Base-by-base conservation (phyloP, 2,888 invertebrate species). In the Lithophane semibrunnea region DNA sequence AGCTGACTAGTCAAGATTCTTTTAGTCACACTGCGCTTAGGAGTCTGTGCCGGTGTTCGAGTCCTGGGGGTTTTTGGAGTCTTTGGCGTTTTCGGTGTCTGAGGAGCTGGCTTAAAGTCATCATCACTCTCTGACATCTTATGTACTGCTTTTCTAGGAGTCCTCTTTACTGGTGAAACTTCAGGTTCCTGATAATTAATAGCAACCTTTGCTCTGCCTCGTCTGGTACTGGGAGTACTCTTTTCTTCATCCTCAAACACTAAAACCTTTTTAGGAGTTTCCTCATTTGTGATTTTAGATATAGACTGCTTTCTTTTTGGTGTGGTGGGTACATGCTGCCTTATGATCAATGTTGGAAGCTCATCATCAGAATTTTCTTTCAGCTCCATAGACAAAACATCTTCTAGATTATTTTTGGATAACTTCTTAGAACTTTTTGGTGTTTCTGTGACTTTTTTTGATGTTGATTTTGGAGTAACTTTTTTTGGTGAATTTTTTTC, bases 281-380 rank as follows among this genome's bases (percentile, higher is more conserved):
- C 92, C 18, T 94, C 90, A 86, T 69, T 90, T 3, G 84, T 79
- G 47, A 71, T 54, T 91, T 92, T 94, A 13, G 90, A 85, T 74
- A 92, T 75, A 29, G 95, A 92, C 12, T 91, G 92, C 80, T 94
- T 95, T 74, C 95, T 84, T 84, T 95, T 96, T 21, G 96, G 96
- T 73, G 95, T 95, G 0, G 90, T 85, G 0, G 93, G 88, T 56
- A 89, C 86, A 89, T 94, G 92, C 71, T 95, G 92, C 73, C 94
- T 93, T 69, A 96, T 96, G 9, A 96, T 94, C 13, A 96, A 87
- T 13, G 95, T 96, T 24, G 96, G 96, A 4, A 97, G 80, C 56
- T 96, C 96, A 37, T 96, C 95, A 88, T 95, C 96, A 12, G 96
- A 95, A 77, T 94, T 95, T 85, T 96, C 96, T 86, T 94, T 92